phyloP scores from a whole-genome alignment of 2,888 invertebrate genomes.

The Ditylenchus weischeri region DNA sequence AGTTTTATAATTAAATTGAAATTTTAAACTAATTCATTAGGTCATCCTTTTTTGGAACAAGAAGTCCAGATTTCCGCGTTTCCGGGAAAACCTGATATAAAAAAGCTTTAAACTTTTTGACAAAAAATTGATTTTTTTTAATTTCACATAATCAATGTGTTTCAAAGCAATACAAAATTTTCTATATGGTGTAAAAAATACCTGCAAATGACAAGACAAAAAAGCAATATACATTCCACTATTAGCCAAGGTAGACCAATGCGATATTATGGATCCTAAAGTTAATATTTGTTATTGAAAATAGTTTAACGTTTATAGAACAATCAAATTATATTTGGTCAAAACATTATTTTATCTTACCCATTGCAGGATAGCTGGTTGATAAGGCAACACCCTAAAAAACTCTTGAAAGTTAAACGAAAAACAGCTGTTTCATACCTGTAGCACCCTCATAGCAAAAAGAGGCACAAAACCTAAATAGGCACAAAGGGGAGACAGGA shows the following conservation, averaged over 20 bases:
- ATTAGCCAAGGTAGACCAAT: slow-evolving; percentile 11
- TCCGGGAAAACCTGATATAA: no score
- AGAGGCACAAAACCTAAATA: slow-evolving; percentile 19
- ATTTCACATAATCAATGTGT: no score
- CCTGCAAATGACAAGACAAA: slow-evolving; percentile 16
- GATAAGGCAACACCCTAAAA: slow-evolving; percentile 14
- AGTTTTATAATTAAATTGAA: background rate
- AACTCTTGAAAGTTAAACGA: background rate
- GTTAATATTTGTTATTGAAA: background rate
- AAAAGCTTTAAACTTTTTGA: no score
- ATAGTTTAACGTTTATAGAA: no score
- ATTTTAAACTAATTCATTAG: no score
- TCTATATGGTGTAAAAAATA: background rate
- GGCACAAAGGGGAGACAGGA: slow-evolving; percentile 14
- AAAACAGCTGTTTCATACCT: background rate
- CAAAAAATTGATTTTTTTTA: no score
- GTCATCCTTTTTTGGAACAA: no score
- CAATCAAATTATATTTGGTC: background rate
- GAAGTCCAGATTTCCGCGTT: no score
- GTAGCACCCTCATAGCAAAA: slow-evolving; percentile 20
- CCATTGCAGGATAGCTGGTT: slow-evolving; percentile 16
- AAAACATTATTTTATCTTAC: background rate
- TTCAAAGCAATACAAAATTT: no score
- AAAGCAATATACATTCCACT: slow-evolving; percentile 17
- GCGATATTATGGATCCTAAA: slow-evolving; percentile 12